Conservation (phyloP, 2,888 invertebrate species). For the Capitulum mitella region DNA sequence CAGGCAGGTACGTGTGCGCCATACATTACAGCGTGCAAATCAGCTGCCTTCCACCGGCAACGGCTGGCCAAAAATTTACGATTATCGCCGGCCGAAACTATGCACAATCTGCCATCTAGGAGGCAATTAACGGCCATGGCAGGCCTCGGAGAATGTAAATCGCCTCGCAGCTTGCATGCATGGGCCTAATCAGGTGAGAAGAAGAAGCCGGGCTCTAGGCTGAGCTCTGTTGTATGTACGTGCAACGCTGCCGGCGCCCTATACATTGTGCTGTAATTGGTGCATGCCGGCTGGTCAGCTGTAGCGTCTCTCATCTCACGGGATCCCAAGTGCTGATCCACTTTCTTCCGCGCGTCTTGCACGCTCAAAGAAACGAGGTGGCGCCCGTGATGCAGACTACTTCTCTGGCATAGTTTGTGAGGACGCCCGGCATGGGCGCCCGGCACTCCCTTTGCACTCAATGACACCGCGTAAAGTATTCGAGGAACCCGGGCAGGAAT, state of each 20-base stretch:
- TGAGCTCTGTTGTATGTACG: no score
- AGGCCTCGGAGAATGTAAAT: background rate
- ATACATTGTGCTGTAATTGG: background rate
- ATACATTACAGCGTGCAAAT: background rate
- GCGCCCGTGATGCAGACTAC: no score
- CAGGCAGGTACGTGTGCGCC: conserved; percentile 3
- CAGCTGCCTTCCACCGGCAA: no score
- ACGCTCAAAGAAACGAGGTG: no score
- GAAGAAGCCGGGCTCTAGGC: background rate
- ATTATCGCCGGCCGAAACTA: background rate
- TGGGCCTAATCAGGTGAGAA: background rate
- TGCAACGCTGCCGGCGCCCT: background rate
- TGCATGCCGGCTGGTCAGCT: background rate
- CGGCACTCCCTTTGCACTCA: no score
- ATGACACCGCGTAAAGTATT: no score
- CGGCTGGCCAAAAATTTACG: background rate
- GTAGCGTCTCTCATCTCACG: background rate
- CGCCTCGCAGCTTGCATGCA: background rate
- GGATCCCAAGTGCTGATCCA: background rate
- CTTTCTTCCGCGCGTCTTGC: background rate
- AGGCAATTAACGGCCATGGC: background rate
- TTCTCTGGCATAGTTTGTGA: no score
- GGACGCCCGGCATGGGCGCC: no score
- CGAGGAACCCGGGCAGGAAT: no score
- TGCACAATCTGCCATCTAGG: background rate